phyloP scores from a whole-genome alignment of 2,888 invertebrate species.

The Euzophera pinguis region DNA sequence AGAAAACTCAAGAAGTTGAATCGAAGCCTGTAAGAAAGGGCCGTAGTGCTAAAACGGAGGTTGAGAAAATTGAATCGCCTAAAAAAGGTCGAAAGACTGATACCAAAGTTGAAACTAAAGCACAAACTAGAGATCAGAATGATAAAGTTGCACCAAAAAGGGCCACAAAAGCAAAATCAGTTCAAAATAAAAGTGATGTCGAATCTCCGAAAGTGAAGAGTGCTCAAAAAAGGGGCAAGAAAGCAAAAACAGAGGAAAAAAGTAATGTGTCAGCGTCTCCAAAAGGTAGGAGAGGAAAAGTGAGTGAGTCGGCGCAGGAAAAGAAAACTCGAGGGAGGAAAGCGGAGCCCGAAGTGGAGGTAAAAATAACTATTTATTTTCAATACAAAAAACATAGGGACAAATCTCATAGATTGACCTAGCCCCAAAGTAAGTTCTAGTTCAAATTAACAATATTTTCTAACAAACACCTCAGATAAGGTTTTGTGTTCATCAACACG shows the following conservation, averaged over 20 bases:
- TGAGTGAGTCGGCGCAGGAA: conserved; percentile 19
- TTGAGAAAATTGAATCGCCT: neutral
- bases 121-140: neutral
- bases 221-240: neutral
- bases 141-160: neutral
- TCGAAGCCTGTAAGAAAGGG: neutral
- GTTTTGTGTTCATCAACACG: no score
- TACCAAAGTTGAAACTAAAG: neutral
- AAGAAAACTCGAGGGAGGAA: conserved; percentile 15
- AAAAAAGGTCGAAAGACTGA: neutral
- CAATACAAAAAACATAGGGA: no score
- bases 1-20: neutral
- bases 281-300: conserved; percentile 31
- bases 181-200: no score
- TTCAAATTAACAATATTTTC: no score
- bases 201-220: neutral
- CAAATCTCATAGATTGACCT: no score
- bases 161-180: neutral
- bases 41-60: neutral
- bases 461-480: no score
- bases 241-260: neutral
- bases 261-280: neutral
- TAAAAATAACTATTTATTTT: no score
- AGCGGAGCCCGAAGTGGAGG: conserved; percentile 11
- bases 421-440: no score